Base-by-base conservation (phyloP, 2,113 vertebrate species). In the Chitala chitala region DNA sequence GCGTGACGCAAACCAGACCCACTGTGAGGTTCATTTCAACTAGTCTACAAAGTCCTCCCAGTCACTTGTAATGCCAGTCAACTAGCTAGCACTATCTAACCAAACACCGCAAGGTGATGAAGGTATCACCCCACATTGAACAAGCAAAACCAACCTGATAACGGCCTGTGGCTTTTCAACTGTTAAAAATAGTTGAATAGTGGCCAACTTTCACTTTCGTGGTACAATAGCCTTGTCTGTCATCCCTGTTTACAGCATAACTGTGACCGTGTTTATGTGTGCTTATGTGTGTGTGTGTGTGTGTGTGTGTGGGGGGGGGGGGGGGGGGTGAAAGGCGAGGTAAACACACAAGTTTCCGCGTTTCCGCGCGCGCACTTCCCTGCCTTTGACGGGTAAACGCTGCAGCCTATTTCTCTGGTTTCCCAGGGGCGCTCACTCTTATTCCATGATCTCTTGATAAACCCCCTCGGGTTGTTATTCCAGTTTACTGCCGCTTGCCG, bases 401-500 rank as follows among this genome's bases (percentile, higher is more conserved):
- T 51, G 80, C 78, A 69, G 78, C 82, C 78, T 85, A 75, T 82
- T 82, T 79, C 78, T 82, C 1, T 42, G 58, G 66, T 36, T 71
- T 84, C 85, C 85, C 84, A 74, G 71, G 81, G 77, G 84, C 77
- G 69, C 79, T 81, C 79, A 85, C 82, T 85, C 78, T 80, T 82
- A 82, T 86, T 87, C 84, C 79, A 73, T 85, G 85, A 86, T 86
- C 87, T 85, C 77, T 81, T 84, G 81, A 87, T 86, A 87, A 85
- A 81, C 80, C 86, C 84, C 85, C 86, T 75, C 51, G 78, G 83
- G 86, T 82, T 78, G 66, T 74, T 50, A 38, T 69, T 76, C 75
- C 77, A 77, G 82, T 83, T 85, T 78, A 80, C 6, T 73, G 84
- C 85, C 76, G 82, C 78, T 83, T 79, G 76, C 85, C 81, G 85